These are phyloP conservation scores for Lota lota DNA, from an alignment of 2,113 vertebrate genomes.

Conservation along the genomic window DNA sequence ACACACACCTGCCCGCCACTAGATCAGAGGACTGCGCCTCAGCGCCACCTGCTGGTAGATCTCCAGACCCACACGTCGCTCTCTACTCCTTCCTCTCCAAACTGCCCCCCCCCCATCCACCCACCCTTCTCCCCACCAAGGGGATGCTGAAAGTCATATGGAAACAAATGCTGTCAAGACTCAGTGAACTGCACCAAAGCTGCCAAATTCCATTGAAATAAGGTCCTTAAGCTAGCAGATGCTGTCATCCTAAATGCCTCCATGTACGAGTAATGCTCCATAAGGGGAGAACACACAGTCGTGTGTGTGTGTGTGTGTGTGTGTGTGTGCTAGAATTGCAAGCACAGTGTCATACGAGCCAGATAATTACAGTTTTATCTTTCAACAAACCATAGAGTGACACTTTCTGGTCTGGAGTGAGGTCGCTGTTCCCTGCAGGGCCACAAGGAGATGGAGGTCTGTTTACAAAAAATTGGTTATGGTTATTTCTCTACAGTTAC, in stretches of 20 bases:
- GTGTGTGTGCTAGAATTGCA: constrained; percentile 28
- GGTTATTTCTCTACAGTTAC: constrained; percentile 13
- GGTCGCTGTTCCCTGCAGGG: constrained; percentile 21
- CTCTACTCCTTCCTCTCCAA: constrained; percentile 24
- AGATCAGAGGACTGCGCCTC: constrained; percentile 57
- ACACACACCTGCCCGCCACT: constrained; percentile 8
- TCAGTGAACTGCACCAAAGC: constrained; percentile 66
- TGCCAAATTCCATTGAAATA: constrained; percentile 58
- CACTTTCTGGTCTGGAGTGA: constrained; percentile 26
- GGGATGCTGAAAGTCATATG: constrained; percentile 58
- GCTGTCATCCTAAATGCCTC: constrained; percentile 67
- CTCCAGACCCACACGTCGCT: constrained; percentile 23
- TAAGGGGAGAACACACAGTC: too few relatives aligned
- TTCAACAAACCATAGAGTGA: constrained; percentile 18
- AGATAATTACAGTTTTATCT: constrained; percentile 13
- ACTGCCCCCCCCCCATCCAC: constrained; percentile 26
- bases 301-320: too few relatives aligned
- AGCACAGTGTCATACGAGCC: constrained; percentile 35
- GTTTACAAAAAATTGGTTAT: constrained; percentile 8
- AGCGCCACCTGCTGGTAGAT: constrained; percentile 60
- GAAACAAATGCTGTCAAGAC: constrained; percentile 65
- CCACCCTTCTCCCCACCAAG: constrained; percentile 7
- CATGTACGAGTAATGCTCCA: constrained; percentile 28
- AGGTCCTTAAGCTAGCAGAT: constrained; percentile 57
- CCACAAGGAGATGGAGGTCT: constrained; percentile 39